Evolutionary conservation across 2,888 invertebrate species (phyloP).

Genomic region (Limnephilus marmoratus): DNA sequence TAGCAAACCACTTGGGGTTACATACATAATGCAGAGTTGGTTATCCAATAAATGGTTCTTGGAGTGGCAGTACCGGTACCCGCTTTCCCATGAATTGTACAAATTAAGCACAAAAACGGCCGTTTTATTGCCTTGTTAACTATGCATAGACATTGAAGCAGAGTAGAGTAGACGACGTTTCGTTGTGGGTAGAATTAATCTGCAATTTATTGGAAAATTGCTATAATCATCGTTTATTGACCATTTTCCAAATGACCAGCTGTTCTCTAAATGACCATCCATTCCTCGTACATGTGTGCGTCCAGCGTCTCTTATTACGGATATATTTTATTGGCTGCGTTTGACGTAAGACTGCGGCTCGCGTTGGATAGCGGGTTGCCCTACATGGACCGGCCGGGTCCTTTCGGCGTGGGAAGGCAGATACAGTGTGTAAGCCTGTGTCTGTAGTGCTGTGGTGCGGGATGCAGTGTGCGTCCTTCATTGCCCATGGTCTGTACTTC

Average conservation of each 20-base stretch:
- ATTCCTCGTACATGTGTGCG: not conserved
- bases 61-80: too few relatives aligned
- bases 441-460: not conserved
- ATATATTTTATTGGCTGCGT: conserved; percentile 7
- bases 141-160: too few relatives aligned
- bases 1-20: too few relatives aligned
- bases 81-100: too few relatives aligned
- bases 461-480: conserved; percentile 54
- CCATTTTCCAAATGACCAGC: not conserved
- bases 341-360: conserved; percentile 15
- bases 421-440: not conserved
- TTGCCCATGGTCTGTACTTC: conserved; percentile 46
- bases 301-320: conserved; percentile 19
- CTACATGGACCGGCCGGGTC: conserved; percentile 59
- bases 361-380: conserved; percentile 43
- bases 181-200: not conserved
- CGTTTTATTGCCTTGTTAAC: too few relatives aligned
- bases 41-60: too few relatives aligned
- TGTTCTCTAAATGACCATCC: not conserved
- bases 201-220: not conserved
- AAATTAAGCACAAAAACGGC: too few relatives aligned
- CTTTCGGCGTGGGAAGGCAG: conserved; percentile 60
- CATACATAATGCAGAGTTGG: too few relatives aligned
- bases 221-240: not conserved
- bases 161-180: not conserved